Percentiles rank a stretch among this genome's conserved stretches.
phyloP scores from a whole-genome alignment of 2,113 vertebrate species.

The Gnathonemus longibarbis region DNA sequence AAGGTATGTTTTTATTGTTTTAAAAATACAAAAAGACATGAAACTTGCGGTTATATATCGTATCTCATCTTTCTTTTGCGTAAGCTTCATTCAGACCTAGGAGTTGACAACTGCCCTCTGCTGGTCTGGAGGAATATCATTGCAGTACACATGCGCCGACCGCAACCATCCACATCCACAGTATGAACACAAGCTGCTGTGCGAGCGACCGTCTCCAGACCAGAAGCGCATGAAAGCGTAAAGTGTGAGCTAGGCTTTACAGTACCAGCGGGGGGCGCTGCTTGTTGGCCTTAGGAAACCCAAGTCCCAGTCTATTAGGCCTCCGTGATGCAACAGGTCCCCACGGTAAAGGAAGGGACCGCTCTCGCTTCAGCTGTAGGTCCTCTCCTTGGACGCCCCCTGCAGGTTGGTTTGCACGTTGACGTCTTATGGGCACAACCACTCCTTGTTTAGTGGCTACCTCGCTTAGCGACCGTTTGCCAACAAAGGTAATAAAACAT shows the following conservation, averaged over 20 bases:
- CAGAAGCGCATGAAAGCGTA: no score
- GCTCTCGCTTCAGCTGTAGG: neutral
- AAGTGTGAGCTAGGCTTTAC: neutral
- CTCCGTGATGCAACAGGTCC: neutral
- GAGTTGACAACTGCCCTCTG: no score
- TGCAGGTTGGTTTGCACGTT: neutral
- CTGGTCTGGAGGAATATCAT: no score
- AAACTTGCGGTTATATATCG: no score
- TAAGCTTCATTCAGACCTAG: no score
- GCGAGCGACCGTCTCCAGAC: no score
- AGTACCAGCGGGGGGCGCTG: neutral
- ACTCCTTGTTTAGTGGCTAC: neutral
- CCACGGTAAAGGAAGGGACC: neutral
- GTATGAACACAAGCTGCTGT: no score
- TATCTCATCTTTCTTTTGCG: no score
- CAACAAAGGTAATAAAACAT: neutral
- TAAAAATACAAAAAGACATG: no score
- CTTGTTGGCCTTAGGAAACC: neutral
- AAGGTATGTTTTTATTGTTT: no score
- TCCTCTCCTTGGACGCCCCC: neutral
- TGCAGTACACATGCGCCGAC: no score
- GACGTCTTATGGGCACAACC: neutral
- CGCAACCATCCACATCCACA: no score
- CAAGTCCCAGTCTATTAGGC: neutral
- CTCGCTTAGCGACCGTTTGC: neutral